Percentiles rank a stretch among this genome's conserved stretches.
These are phyloP conservation scores for Oedothorax gibbosus DNA, from an alignment of 1,140 invertebrate species.

Conservation along the genomic window DNA sequence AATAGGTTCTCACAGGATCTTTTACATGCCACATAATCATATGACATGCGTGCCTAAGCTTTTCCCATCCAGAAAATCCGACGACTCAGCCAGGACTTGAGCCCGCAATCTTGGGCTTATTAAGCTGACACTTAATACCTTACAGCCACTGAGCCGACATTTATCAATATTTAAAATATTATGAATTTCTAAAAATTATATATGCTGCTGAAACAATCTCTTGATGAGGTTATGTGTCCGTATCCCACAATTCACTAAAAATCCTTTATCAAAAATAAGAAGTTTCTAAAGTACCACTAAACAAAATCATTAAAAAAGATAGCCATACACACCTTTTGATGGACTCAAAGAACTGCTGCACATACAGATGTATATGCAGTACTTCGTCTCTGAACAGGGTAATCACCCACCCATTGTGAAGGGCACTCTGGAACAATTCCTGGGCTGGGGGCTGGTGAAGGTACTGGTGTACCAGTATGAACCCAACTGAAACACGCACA, in stretches of 20 bases:
- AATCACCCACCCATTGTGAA: constrained; percentile 94
- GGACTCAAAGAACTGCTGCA: constrained; percentile 92
- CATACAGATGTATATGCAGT: constrained; percentile 93
- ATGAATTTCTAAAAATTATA: no score
- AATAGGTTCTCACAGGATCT: no score
- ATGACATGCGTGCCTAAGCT: no score
- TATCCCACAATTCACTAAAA: not conserved
- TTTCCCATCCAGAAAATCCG: no score
- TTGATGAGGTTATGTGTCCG: constrained; percentile 58
- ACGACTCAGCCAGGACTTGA: no score
- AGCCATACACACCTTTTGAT: constrained; percentile 80
- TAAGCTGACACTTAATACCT: no score
- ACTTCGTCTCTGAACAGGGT: constrained; percentile 98
- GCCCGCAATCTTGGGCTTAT: no score
- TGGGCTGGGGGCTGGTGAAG: constrained; percentile 79
- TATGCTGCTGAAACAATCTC: constrained; percentile 32
- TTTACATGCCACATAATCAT: no score
- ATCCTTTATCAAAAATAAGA: not conserved
- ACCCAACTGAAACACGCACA: constrained; percentile 77
- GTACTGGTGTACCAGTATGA: constrained; percentile 88
- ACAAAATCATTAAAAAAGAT: not conserved
- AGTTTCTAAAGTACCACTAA: not conserved
- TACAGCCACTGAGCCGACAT: no score
- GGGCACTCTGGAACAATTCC: constrained; percentile 89
- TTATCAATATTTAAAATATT: no score